A percentile compares a stretch with the other conserved stretches of the same genome.
These are phyloP conservation scores for Poicephalus meyeri DNA, from an alignment of 2,113 vertebrate species.

Conservation along the genomic window DNA sequence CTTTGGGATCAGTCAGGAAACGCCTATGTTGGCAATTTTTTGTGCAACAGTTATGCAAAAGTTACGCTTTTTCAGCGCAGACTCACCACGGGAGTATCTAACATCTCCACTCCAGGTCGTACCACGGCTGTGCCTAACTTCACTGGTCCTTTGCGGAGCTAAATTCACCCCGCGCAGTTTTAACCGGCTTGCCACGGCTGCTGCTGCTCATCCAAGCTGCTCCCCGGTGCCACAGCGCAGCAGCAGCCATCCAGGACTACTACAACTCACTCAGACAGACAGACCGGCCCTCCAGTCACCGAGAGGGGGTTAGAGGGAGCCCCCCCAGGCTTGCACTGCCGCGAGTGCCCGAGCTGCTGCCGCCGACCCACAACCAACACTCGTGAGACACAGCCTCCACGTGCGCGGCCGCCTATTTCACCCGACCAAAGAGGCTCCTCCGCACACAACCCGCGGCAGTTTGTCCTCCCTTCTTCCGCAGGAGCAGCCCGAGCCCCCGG, in stretches of 20 bases:
- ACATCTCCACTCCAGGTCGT: rapidly evolving
- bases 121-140: too few relatives aligned
- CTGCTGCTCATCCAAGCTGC: not conserved
- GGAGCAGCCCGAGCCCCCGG: too few relatives aligned
- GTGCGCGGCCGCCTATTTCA: too few relatives aligned
- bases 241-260: not conserved
- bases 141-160: rapidly evolving
- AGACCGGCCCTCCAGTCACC: rapidly evolving
- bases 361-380: too few relatives aligned
- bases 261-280: rapidly evolving
- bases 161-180: not conserved
- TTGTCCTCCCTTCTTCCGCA: too few relatives aligned
- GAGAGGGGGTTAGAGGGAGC: not conserved
- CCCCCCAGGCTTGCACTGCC: rapidly evolving
- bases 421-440: too few relatives aligned
- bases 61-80: not conserved
- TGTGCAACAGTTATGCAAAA: not conserved
- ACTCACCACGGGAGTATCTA: rapidly evolving
- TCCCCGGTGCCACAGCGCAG: rapidly evolving
- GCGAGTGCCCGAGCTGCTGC: rapidly evolving
- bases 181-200: not conserved
- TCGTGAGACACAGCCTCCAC: too few relatives aligned
- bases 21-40: rapidly evolving
- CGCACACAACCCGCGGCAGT: too few relatives aligned
- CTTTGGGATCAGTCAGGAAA: not conserved